These are phyloP conservation scores for Hylyphantes graminicola DNA, from an alignment of 1,140 invertebrate genomes.

Conservation along the genomic window DNA sequence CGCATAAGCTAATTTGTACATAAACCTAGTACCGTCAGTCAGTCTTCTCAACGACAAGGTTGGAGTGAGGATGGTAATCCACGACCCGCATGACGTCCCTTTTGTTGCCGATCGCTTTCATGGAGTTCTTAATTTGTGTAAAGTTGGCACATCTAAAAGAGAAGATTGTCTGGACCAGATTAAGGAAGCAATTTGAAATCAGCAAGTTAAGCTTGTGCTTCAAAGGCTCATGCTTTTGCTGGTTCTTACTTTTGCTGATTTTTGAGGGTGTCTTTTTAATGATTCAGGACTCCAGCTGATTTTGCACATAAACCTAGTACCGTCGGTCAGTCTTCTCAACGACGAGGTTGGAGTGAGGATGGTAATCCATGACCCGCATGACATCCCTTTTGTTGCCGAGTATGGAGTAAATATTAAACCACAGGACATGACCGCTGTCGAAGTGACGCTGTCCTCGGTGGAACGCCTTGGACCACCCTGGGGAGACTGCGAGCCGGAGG, in stretches of 20 bases:
- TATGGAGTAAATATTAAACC: conserved; percentile 37
- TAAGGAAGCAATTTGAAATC: no score
- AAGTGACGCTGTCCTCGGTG: not conserved
- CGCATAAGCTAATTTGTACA: no score
- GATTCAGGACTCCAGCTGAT: conserved; percentile 40
- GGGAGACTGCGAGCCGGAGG: conserved; percentile 16
- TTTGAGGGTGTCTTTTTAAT: no score
- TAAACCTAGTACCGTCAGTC: not conserved
- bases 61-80: conserved; percentile 37
- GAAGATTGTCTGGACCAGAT: no score
- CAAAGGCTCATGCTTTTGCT: no score
- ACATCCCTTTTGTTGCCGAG: conserved; percentile 46
- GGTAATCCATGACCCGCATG: conserved; percentile 33
- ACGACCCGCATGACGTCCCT: conserved; percentile 33
- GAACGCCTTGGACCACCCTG: conserved; percentile 22
- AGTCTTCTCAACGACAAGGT: conserved; percentile 33
- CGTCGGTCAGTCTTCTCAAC: conserved; percentile 21
- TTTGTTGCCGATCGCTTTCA: no score
- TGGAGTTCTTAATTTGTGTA: no score
- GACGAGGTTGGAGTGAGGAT: conserved; percentile 34
- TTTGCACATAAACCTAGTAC: not conserved
- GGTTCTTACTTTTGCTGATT: no score
- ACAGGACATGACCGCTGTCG: conserved; percentile 41
- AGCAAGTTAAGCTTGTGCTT: no score
- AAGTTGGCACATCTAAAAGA: no score